Evolutionary conservation across 2,888 invertebrate species (phyloP).

Genomic region (Apeira syringaria): DNA sequence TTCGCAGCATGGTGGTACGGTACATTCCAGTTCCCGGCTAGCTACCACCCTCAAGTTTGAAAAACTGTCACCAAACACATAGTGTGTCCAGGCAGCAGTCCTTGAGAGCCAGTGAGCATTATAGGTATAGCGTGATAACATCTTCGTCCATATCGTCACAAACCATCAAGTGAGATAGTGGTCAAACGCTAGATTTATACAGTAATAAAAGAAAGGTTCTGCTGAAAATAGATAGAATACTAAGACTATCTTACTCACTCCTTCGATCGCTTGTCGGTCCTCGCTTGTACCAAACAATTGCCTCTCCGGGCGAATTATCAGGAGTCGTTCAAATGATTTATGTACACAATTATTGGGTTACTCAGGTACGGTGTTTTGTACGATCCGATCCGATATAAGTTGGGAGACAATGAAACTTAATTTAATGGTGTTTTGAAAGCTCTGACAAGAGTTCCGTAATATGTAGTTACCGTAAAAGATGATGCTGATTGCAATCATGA

Average conservation of each 20-base stretch:
- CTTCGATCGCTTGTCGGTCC: conserved; percentile 26
- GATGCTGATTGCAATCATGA: conserved; percentile 24
- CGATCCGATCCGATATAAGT: conserved; percentile 77
- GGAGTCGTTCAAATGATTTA: conserved; percentile 83
- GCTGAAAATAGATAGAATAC: too few species aligned
- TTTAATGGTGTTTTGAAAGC: conserved; percentile 68
- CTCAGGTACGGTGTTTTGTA: conserved; percentile 79
- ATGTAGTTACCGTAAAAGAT: conserved; percentile 21
- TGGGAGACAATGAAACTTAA: conserved; percentile 76
- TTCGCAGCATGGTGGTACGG: too few species aligned
- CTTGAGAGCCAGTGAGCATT: too few species aligned
- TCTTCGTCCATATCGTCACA: too few species aligned
- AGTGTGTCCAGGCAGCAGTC: too few species aligned
- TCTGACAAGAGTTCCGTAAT: conserved; percentile 26
- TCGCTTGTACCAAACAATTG: conserved; percentile 46
- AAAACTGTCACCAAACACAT: too few species aligned
- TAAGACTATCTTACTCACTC: background rate
- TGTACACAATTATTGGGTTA: conserved; percentile 83
- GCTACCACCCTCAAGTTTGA: too few species aligned
- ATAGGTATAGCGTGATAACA: too few species aligned
- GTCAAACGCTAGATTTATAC: too few species aligned
- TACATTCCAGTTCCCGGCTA: too few species aligned
- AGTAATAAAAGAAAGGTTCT: too few species aligned
- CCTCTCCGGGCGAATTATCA: conserved; percentile 78
- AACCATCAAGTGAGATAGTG: too few species aligned